Conservation (phyloP, 2,113 vertebrate species). For the Verasper variegatus region DNA sequence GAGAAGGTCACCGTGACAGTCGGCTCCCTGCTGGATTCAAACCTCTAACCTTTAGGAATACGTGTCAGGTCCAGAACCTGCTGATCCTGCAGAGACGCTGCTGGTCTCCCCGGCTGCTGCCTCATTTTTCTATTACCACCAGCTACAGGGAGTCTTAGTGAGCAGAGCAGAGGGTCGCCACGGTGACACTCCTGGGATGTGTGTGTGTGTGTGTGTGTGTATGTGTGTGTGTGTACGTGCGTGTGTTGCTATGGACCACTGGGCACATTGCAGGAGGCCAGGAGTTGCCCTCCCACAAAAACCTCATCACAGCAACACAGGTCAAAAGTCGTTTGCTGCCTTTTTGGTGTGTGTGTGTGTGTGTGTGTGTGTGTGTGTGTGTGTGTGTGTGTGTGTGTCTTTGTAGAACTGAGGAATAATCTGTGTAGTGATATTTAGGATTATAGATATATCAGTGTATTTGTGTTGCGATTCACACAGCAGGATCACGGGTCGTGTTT, state of each 20-base stretch:
- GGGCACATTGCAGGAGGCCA: constrained; percentile 23
- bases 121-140: constrained; percentile 52
- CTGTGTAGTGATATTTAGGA: constrained; percentile 34
- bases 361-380: constrained; percentile 1
- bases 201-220: background rate
- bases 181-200: constrained; percentile 8
- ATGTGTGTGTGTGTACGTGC: background rate
- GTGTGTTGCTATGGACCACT: constrained; percentile 29
- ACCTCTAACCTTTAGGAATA: constrained; percentile 3
- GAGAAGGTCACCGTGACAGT: background rate
- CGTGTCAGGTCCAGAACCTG: constrained; percentile 16
- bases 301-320: constrained; percentile 5
- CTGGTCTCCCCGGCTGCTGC: constrained; percentile 16
- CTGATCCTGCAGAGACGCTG: constrained; percentile 1
- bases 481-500: constrained; percentile 47
- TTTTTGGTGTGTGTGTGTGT: background rate
- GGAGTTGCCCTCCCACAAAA: constrained; percentile 15
- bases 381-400: background rate
- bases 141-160: constrained; percentile 39
- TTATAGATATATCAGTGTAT: constrained; percentile 56
- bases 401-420: constrained; percentile 47
- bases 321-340: constrained; percentile 19
- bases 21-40: constrained; percentile 14
- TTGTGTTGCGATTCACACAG: constrained; percentile 45
- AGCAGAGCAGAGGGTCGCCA: constrained; percentile 18